Conservation (phyloP, 2,888 invertebrate genomes). For the Noctuana brunneofusca region DNA sequence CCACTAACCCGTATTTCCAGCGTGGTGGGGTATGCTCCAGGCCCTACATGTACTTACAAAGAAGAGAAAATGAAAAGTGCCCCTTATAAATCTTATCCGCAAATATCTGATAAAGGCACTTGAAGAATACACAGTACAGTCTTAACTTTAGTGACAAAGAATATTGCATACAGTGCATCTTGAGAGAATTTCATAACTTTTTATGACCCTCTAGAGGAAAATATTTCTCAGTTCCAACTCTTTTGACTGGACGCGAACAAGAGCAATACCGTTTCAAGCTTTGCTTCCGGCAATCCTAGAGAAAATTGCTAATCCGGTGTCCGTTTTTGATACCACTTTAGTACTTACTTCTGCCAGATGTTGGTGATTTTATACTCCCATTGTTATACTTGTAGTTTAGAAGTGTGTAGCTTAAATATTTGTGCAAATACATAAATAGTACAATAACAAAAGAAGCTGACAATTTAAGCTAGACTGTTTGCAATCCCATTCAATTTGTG, state of each 20-base stretch:
- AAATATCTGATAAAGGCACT: background rate
- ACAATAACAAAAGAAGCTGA: too few species aligned
- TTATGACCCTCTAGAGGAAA: slow-evolving; percentile 27
- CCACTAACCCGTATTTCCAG: too few species aligned
- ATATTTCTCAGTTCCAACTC: slow-evolving; percentile 21
- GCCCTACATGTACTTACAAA: too few species aligned
- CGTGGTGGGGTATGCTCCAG: too few species aligned
- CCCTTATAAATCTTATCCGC: background rate
- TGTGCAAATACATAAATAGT: too few species aligned
- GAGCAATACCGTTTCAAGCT: slow-evolving; percentile 17
- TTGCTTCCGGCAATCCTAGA: slow-evolving; percentile 5
- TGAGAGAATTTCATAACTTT: slow-evolving; percentile 33
- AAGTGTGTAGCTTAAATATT: too few species aligned
- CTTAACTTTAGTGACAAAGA: slow-evolving; percentile 20
- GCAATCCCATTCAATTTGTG: too few species aligned
- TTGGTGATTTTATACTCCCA: too few species aligned
- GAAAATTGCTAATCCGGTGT: background rate
- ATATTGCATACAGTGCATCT: slow-evolving; percentile 30
- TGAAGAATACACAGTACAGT: background rate
- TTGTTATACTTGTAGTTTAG: too few species aligned
- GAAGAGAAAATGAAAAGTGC: too few species aligned
- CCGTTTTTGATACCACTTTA: background rate
- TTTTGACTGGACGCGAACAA: slow-evolving; percentile 27
- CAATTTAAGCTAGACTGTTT: too few species aligned
- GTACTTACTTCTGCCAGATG: background rate